Base-by-base conservation (phyloP, 2,113 vertebrate species). In the Phrynosoma platyrhinos region DNA sequence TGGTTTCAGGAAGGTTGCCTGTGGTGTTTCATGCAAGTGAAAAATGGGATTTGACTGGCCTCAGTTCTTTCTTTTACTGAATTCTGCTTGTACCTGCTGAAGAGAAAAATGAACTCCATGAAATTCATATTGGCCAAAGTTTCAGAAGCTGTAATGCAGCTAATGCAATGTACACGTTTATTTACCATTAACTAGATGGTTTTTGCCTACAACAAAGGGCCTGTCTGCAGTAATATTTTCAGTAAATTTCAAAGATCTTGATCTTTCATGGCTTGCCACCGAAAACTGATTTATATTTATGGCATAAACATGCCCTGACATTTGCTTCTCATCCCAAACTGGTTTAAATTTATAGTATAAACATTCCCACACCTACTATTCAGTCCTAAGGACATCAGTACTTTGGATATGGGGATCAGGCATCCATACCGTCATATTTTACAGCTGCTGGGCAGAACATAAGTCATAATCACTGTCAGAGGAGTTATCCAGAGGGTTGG, bases 391-490 rank as follows among this genome's bases (percentile, higher is more conserved):
- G 21, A 66, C 32, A 81, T 36, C 32, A 18, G 36, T 40, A 62
- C 13, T 40, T 36, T 14, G 14, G 9, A 13, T 25, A 20, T n/a
- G 9, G 40, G 25, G 27, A 18, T 55, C 21, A 66, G 16, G 12
- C 30, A 71, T 36, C 16, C 72, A 68, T 68, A 83, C 62, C 32
- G 27, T 30, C 21, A 23, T 21, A 69, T 68, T 88, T 83, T 40
- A 97, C 81, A 97, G 79, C 68, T 93, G 94, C 89, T 89, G 92
- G 5, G 96, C 91, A 0, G 88, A 89, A 0, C 92, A 91, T 62
- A 97, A 92, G 21, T 97, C 96, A 0, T 97, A 97, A 91, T 97
- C 97, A 0, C 96, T 97, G 62, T 97, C 97, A 0, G 96, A 97
- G 78, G 97, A 96, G 74, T 97, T 96, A 0, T 97, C 96, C 0